These are phyloP conservation scores for Diabrotica virgifera DNA, from an alignment of 1,140 invertebrate species.

Conservation along the genomic window DNA sequence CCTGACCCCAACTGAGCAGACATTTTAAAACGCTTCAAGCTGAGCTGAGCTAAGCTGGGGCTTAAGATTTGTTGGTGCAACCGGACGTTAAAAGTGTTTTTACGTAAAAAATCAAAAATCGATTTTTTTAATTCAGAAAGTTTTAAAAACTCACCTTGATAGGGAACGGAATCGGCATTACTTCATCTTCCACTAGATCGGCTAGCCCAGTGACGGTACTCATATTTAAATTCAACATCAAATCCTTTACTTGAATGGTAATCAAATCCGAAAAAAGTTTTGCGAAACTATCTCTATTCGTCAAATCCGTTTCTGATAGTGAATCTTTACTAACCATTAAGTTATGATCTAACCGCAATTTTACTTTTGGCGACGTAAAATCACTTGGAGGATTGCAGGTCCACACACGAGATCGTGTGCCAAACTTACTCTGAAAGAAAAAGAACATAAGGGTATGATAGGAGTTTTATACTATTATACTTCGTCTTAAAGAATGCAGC, in stretches of 20 bases:
- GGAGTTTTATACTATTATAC: too few species aligned
- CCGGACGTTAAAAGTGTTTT: too few species aligned
- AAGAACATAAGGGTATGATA: not conserved
- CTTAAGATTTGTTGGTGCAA: too few species aligned
- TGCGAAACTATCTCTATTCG: constrained; percentile 48
- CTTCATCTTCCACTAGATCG: constrained; percentile 84
- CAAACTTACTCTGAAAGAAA: constrained; percentile 63
- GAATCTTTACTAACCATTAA: constrained; percentile 40
- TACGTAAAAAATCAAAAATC: too few species aligned
- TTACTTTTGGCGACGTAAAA: constrained; percentile 39
- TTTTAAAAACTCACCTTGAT: constrained; percentile 59
- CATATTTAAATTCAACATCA: constrained; percentile 72
- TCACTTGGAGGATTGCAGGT: constrained; percentile 54
- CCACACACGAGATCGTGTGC: constrained; percentile 68
- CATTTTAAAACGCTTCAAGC: too few species aligned
- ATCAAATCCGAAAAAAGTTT: constrained; percentile 52
- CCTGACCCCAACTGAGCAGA: too few species aligned
- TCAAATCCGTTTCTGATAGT: constrained; percentile 38
- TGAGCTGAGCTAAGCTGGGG: too few species aligned
- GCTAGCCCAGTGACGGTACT: constrained; percentile 74
- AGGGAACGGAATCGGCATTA: constrained; percentile 73
- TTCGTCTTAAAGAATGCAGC: too few species aligned
- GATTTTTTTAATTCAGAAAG: too few species aligned
- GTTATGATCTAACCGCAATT: constrained; percentile 61
- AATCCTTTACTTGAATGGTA: constrained; percentile 63